A percentile compares a stretch with the other conserved stretches of the same genome.
phyloP scores from a whole-genome alignment of 2,888 invertebrate genomes.

The Pocota personata region DNA sequence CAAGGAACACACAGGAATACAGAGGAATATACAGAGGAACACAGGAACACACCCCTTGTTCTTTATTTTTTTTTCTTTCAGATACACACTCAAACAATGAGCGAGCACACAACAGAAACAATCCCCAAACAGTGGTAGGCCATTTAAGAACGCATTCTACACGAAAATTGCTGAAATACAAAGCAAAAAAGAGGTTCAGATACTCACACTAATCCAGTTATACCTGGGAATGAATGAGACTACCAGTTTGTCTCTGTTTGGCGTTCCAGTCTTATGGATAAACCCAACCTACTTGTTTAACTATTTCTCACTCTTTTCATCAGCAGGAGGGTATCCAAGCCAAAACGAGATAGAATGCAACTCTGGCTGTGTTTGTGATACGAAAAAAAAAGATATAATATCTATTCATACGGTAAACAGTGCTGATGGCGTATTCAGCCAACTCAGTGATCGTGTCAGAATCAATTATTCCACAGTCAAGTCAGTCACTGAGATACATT shows the following conservation, averaged over 20 bases:
- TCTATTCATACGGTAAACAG: slow-evolving; percentile 45
- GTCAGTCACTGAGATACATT: slow-evolving; percentile 76
- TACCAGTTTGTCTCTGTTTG: neutral
- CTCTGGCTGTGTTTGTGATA: slow-evolving; percentile 69
- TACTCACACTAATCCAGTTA: neutral
- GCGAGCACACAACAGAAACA: slow-evolving; percentile 68
- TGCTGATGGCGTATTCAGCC: slow-evolving; percentile 47
- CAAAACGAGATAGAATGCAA: slow-evolving; percentile 75
- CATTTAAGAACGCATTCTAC: slow-evolving; percentile 69
- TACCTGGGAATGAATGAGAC: neutral
- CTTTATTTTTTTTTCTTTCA: slow-evolving; percentile 59
- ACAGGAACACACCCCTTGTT: slow-evolving; percentile 77
- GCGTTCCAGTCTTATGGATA: neutral
- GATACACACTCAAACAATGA: slow-evolving; percentile 57
- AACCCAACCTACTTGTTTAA: slow-evolving; percentile 39
- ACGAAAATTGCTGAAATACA: slow-evolving; percentile 51
- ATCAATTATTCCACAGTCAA: slow-evolving; percentile 75
- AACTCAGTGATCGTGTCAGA: slow-evolving; percentile 73
- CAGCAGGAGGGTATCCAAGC: slow-evolving; percentile 12
- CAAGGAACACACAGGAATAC: slow-evolving; percentile 77
- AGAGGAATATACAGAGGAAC: slow-evolving; percentile 74
- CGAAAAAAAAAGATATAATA: slow-evolving; percentile 39
- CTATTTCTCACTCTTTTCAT: neutral
- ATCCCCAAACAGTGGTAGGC: slow-evolving; percentile 74
- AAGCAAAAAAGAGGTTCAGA: slow-evolving; percentile 19